These are phyloP conservation scores for Laspeyria flexula DNA, from an alignment of 2,888 invertebrate genomes.

Conservation along the genomic window DNA sequence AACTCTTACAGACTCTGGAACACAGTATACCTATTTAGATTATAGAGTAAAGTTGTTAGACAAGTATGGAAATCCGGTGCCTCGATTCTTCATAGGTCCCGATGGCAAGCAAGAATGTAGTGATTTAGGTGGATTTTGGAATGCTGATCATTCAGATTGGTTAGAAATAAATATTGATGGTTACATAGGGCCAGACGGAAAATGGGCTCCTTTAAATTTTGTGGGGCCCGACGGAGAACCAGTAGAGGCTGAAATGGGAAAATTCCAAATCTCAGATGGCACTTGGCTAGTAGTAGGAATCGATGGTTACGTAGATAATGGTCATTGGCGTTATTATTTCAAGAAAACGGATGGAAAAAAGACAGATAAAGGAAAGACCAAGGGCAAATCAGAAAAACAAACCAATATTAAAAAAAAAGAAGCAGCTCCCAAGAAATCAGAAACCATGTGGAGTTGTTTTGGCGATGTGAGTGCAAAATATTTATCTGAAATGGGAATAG, in stretches of 20 bases:
- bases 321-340: constrained; percentile 70
- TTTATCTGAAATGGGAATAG: constrained; percentile 72
- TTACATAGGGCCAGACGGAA: constrained; percentile 69
- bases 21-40: constrained; percentile 74
- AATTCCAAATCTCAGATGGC: constrained; percentile 65
- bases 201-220: constrained; percentile 73
- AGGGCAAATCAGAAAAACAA: background rate
- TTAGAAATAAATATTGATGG: constrained; percentile 76
- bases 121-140: constrained; percentile 80
- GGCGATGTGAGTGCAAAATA: constrained; percentile 65
- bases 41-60: constrained; percentile 74
- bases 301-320: constrained; percentile 71
- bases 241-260: constrained; percentile 68
- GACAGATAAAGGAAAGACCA: background rate
- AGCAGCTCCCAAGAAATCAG: constrained; percentile 47
- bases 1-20: constrained; percentile 51
- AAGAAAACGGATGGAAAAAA: background rate
- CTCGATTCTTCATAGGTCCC: constrained; percentile 74
- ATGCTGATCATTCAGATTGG: constrained; percentile 67
- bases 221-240: constrained; percentile 69
- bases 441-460: constrained; percentile 74
- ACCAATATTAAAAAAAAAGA: background rate
- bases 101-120: constrained; percentile 78
- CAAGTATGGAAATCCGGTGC: constrained; percentile 70
- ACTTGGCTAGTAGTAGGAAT: constrained; percentile 71